A percentile compares a stretch with the other conserved stretches of the same genome.
These are phyloP conservation scores for Oreotrochilus melanogaster DNA, from an alignment of 2,113 vertebrate genomes.

Conservation along the genomic window DNA sequence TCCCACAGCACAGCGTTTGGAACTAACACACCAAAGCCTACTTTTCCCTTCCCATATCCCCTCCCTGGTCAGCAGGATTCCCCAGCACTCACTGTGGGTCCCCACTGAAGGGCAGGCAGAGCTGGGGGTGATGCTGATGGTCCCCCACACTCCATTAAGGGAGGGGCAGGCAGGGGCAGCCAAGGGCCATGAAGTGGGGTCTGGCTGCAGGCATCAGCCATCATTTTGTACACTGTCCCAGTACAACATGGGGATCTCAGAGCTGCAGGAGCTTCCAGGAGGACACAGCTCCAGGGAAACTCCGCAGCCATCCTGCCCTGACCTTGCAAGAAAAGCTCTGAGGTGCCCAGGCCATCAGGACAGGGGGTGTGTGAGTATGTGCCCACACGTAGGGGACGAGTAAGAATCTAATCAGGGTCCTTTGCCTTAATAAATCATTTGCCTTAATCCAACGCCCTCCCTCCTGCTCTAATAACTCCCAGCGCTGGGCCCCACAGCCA, in stretches of 20 bases:
- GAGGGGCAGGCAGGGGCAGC: neutral
- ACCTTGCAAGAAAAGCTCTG: neutral
- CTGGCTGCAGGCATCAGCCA: neutral
- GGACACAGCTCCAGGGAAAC: neutral
- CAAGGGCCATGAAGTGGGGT: rapidly evolving
- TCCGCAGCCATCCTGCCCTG: rapidly evolving
- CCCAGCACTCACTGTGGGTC: neutral
- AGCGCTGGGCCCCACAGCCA: conserved; percentile 46
- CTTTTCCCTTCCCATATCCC: neutral
- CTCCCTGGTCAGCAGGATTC: neutral
- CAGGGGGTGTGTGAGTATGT: neutral
- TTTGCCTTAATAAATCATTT: conserved; percentile 72
- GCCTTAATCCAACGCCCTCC: conserved; percentile 64
- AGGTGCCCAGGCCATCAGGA: rapidly evolving
- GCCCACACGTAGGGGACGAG: rapidly evolving
- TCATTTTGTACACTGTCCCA: rapidly evolving
- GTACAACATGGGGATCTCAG: rapidly evolving
- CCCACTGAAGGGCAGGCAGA: neutral
- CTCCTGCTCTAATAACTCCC: conserved; percentile 67
- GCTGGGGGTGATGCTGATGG: neutral
- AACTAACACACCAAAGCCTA: neutral
- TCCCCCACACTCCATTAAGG: neutral
- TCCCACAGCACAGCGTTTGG: neutral
- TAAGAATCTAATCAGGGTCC: conserved; percentile 62
- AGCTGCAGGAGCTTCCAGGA: rapidly evolving